Conservation (phyloP, 1,140 invertebrate genomes). For the Wiebesia pumilae region DNA sequence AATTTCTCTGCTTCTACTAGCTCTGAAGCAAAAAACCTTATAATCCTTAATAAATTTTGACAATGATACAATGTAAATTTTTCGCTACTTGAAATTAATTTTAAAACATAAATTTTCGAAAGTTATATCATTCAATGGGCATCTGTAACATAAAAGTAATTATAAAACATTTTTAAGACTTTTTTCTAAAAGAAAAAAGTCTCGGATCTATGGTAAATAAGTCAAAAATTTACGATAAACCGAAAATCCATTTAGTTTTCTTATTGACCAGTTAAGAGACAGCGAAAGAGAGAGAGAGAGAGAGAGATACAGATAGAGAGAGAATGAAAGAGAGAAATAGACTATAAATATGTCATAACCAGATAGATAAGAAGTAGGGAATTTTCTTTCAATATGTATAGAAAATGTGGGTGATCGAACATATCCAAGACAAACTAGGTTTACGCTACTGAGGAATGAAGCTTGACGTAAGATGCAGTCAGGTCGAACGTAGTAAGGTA, state of each 20-base stretch:
- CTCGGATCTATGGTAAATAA: constrained; percentile 31
- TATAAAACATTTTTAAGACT: constrained; percentile 35
- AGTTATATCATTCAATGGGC: not conserved
- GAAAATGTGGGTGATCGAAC: too few species aligned
- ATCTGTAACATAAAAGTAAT: not conserved
- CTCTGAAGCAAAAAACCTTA: not conserved
- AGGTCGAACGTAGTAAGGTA: too few species aligned
- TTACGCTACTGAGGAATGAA: too few species aligned
- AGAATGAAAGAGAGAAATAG: not conserved
- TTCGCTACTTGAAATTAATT: too few species aligned
- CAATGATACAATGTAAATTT: too few species aligned
- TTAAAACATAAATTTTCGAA: not conserved
- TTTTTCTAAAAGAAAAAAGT: not conserved
- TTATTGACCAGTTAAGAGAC: not conserved
- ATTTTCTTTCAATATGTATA: too few species aligned
- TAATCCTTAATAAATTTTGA: not conserved
- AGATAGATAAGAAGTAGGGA: too few species aligned
- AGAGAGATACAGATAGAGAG: not conserved
- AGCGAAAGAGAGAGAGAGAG: constrained; percentile 1
- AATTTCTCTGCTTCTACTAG: too few species aligned
- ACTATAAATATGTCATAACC: not conserved
- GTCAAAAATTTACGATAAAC: constrained; percentile 49
- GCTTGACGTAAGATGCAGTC: too few species aligned
- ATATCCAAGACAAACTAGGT: too few species aligned
- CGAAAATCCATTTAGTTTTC: constrained; percentile 51